Evolutionary conservation across 2,797 vertebrate genomes (phyloP).

Genomic region (Paratrypauchen microcephalus): DNA sequence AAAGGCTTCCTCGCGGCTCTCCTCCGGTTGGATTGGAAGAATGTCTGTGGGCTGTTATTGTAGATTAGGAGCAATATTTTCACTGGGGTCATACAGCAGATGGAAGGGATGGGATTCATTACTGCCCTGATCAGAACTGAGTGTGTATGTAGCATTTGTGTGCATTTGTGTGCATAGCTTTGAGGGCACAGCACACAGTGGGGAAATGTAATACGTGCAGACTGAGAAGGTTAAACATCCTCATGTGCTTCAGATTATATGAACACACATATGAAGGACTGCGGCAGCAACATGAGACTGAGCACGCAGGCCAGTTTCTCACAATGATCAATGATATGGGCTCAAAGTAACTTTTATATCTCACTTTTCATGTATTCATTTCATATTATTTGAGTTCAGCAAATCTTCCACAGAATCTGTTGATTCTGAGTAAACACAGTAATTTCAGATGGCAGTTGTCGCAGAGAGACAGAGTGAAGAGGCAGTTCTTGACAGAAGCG

Average conservation of each 20-base stretch:
- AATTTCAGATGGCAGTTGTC: background rate
- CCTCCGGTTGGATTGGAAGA: constrained; percentile 29
- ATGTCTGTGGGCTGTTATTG: constrained; percentile 55
- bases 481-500: background rate
- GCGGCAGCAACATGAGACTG: constrained; percentile 16
- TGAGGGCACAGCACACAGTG: constrained; percentile 19
- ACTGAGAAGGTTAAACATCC: constrained; percentile 44
- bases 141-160: constrained; percentile 16
- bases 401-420: constrained; percentile 1
- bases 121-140: constrained; percentile 46
- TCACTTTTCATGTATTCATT: background rate
- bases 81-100: constrained; percentile 50
- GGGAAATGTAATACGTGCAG: constrained; percentile 31
- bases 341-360: background rate
- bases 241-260: constrained; percentile 56
- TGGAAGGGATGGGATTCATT: constrained; percentile 53
- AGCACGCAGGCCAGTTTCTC: background rate
- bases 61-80: constrained; percentile 61
- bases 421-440: background rate
- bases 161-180: constrained; percentile 24
- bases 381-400: background rate
- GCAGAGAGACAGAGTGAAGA: constrained; percentile 11
- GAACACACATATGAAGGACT: constrained; percentile 13
- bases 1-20: constrained; percentile 22
- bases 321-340: background rate